These are phyloP conservation scores for Clarias magur DNA, from an alignment of 2,113 vertebrate genomes.

Conservation along the genomic window DNA sequence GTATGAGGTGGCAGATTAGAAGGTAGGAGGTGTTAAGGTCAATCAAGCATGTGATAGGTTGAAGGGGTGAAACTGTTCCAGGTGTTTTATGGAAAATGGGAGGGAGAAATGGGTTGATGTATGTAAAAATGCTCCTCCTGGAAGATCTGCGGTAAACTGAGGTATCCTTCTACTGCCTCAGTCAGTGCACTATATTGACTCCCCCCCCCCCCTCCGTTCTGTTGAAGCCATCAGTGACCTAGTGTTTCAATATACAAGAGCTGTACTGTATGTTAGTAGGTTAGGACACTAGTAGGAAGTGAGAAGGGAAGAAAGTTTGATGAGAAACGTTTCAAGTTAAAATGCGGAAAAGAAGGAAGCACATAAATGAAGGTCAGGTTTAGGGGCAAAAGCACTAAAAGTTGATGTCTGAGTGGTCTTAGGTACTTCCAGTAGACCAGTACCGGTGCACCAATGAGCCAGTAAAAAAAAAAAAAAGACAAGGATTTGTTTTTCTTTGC, in stretches of 20 bases:
- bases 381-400: neutral
- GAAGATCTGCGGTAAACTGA: neutral
- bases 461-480: neutral
- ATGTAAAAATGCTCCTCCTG: neutral
- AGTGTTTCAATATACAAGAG: neutral
- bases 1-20: conserved; percentile 15
- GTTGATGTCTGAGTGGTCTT: neutral
- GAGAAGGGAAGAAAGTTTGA: neutral
- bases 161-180: neutral
- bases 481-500: neutral
- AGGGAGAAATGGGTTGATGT: neutral
- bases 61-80: neutral
- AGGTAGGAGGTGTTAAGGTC: conserved; percentile 26
- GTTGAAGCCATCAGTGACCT: neutral
- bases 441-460: neutral
- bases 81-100: neutral
- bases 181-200: neutral
- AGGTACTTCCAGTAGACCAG: neutral
- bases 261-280: neutral
- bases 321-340: neutral
- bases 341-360: neutral
- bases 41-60: neutral
- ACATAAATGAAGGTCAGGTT: neutral
- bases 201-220: neutral
- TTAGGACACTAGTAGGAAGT: neutral